Conservation (phyloP, 2,888 invertebrate genomes). For the Ornithoptera alexandrae region DNA sequence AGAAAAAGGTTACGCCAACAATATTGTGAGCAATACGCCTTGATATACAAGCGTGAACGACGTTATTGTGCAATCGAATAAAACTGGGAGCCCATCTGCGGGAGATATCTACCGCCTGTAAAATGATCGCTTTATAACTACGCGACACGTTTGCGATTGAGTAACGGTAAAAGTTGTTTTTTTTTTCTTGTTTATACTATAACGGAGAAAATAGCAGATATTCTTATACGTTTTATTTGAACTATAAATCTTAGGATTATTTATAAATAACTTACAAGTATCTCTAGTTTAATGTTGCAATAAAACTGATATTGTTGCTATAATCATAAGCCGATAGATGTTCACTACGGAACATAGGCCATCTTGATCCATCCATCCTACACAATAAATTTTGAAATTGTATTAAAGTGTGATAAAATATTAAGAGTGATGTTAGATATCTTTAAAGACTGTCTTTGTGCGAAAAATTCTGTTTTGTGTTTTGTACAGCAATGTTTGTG, state of each 20-base stretch:
- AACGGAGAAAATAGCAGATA: neutral
- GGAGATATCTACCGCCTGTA: slow-evolving; percentile 31
- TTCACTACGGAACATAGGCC: too few species aligned
- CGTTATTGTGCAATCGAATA: slow-evolving; percentile 43
- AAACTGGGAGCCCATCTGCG: slow-evolving; percentile 39
- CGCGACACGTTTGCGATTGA: slow-evolving; percentile 30
- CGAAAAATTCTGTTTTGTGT: neutral
- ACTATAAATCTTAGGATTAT: neutral
- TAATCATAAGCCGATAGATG: too few species aligned
- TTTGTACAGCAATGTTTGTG: too few species aligned
- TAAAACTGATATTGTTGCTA: neutral
- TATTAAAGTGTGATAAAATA: neutral
- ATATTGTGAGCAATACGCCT: slow-evolving; percentile 22
- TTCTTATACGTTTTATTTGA: neutral
- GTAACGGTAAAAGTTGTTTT: neutral
- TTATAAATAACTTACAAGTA: neutral
- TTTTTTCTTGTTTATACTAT: neutral
- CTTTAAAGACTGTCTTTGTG: neutral
- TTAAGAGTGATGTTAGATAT: neutral
- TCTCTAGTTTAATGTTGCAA: neutral
- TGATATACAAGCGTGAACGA: slow-evolving; percentile 37
- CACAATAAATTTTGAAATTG: too few species aligned
- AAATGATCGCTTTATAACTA: slow-evolving; percentile 20
- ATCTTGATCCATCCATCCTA: too few species aligned
- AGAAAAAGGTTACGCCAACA: neutral